phyloP scores from a whole-genome alignment of 2,888 invertebrate species.

The Rotaria socialis region DNA sequence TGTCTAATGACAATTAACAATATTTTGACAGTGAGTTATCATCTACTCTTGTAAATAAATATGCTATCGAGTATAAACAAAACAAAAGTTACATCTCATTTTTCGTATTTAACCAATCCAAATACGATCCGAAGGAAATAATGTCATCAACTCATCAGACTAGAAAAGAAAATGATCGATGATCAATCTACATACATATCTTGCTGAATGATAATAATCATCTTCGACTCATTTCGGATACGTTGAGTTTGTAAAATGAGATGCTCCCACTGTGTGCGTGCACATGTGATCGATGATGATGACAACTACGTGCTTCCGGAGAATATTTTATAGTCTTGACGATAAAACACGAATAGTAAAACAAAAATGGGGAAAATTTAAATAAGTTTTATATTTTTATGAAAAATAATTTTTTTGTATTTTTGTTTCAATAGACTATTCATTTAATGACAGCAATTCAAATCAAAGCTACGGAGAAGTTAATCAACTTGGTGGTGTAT shows the following conservation, averaged over 20 bases:
- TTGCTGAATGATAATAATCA: not conserved
- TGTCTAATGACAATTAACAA: not conserved
- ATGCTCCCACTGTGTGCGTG: not conserved
- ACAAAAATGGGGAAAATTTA: not conserved
- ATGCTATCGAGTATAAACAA: not conserved
- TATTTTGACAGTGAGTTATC: not conserved
- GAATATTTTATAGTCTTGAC: not conserved
- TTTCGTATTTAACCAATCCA: not conserved
- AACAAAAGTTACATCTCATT: not conserved
- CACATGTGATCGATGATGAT: not conserved
- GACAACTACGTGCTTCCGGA: slow-evolving; percentile 21
- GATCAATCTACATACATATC: not conserved
- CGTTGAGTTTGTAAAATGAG: not conserved
- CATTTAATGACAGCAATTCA: not conserved
- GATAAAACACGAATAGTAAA: not conserved
- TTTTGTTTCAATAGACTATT: not conserved
- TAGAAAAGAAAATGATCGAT: not conserved
- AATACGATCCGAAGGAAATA: not conserved
- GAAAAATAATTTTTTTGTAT: no score
- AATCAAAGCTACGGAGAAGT: slow-evolving; percentile 72
- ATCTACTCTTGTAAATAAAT: not conserved
- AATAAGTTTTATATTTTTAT: not conserved
- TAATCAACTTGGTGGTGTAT: slow-evolving; percentile 92
- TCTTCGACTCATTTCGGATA: not conserved
- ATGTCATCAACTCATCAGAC: not conserved